Base-by-base conservation (phyloP, 2,797 vertebrate genomes). In the Australoheros facetus region DNA sequence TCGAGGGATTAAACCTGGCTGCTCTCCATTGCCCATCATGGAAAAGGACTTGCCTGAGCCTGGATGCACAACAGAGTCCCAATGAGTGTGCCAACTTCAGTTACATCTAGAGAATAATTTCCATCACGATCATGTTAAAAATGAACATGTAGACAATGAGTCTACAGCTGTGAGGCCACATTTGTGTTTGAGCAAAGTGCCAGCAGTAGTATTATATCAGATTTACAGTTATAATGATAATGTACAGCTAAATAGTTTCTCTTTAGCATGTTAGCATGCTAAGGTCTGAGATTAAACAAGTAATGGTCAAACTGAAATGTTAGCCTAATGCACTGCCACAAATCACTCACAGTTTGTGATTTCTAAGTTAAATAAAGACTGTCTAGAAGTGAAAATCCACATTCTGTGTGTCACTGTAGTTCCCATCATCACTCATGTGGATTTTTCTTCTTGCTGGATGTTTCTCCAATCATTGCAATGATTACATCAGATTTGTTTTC, bases 11-110 rank as follows among this genome's bases (percentile, higher is more conserved):
- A 99, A 95, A 89, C 98, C 98, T 19, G 98, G 96, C 94, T 98
- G 97, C 75, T 99, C 98, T 42, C 96, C 95, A 56, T 96, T 98
- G 77, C 98, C 98, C 98, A 99, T 99, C 98, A 99, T 99, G 77
- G 98, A 99, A 94, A 98, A 99, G 73, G 98, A 99, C 91, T 99
- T 99, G 90, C 98, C 98, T 45, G 98, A 99, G 92, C 98, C 98
- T 99, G 91, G 17, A 81, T 5, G 21, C 53, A 89, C 17, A 57
- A 23, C 16, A 85, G 62, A 79, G 45, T 77, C 28, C 78, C 16
- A 80, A 70, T 66, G 57, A 79, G 23, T 42, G 4, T 17, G 54
- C 66, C 13, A 23, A n/a, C 26, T 7, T 16, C 5, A 75, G 7
- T 73, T 48, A 73, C n/a, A 45, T 28, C 48, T 30, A 28, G 11